Percentiles rank a stretch among this genome's conserved stretches.
Evolutionary conservation across 2,113 vertebrate genomes (phyloP).

Genomic region (Ictidomys tridecemlineatus): DNA sequence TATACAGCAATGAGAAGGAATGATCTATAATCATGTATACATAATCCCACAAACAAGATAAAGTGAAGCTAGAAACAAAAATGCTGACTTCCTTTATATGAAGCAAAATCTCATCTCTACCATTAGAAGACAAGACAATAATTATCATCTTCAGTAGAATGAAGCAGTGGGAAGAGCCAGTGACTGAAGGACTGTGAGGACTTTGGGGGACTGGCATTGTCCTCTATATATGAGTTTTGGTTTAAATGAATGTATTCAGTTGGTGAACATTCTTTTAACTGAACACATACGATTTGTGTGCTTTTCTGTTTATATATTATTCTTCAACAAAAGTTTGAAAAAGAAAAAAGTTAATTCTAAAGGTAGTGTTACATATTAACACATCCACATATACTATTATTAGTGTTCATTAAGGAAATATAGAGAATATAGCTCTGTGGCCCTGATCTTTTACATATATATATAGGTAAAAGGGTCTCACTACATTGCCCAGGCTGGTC

Average conservation of each 20-base stretch:
- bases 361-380: neutral
- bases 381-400: neutral
- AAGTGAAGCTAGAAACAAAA: neutral
- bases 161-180: no score
- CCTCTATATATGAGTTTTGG: neutral
- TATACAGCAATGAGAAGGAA: neutral
- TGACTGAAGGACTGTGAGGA: neutral
- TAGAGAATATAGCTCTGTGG: neutral
- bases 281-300: neutral
- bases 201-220: neutral
- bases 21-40: neutral
- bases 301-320: neutral
- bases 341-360: neutral
- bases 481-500: neutral
- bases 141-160: neutral
- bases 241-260: neutral
- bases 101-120: neutral
- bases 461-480: neutral
- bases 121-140: neutral
- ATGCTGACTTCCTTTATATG: conserved; percentile 1
- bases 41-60: neutral
- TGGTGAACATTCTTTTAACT: conserved; percentile 39
- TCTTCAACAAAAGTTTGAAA: conserved; percentile 4
- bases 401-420: neutral
- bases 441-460: neutral